Percentiles rank a stretch among this genome's conserved stretches.
Conservation (phyloP, 2,888 invertebrate species). For the Scaptomyza flava region DNA sequence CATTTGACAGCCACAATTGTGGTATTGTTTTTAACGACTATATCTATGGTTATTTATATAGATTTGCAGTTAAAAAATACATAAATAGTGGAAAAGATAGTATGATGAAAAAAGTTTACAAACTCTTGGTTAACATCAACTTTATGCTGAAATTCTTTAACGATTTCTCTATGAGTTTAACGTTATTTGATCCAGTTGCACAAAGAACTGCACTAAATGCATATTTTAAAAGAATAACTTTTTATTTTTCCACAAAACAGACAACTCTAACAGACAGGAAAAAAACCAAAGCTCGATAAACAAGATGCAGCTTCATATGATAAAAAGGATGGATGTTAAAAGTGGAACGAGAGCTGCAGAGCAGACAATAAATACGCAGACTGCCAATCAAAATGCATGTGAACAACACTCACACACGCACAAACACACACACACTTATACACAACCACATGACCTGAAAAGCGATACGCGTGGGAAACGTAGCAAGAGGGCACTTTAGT, state of each 20-base stretch:
- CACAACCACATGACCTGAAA: conserved; percentile 47
- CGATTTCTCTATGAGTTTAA: neutral
- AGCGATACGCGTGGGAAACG: conserved; percentile 45
- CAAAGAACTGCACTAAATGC: neutral
- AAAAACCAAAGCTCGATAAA: conserved; percentile 23
- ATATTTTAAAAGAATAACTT: conserved; percentile 2
- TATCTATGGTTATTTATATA: conserved; percentile 1
- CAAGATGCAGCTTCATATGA: conserved; percentile 17
- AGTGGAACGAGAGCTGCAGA: conserved; percentile 12
- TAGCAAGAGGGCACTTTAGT: conserved; percentile 47
- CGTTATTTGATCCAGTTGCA: neutral
- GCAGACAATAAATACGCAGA: conserved; percentile 30
- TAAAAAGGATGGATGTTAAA: conserved; percentile 2
- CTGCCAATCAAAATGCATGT: conserved; percentile 44
- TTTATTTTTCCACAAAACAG: conserved; percentile 9
- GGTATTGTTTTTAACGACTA: conserved; percentile 1
- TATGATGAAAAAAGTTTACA: neutral
- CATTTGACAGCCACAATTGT: conserved; percentile 18
- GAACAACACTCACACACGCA: conserved; percentile 1
- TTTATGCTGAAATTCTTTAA: neutral
- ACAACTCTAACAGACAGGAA: neutral
- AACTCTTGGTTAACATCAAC: too few species aligned
- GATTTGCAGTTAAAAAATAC: too few species aligned
- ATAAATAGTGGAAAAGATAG: too few species aligned
- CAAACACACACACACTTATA: conserved; percentile 4